Percentiles rank a stretch among this genome's conserved stretches.
phyloP scores from a whole-genome alignment of 2,797 vertebrate species.

The Taenioides sp. region DNA sequence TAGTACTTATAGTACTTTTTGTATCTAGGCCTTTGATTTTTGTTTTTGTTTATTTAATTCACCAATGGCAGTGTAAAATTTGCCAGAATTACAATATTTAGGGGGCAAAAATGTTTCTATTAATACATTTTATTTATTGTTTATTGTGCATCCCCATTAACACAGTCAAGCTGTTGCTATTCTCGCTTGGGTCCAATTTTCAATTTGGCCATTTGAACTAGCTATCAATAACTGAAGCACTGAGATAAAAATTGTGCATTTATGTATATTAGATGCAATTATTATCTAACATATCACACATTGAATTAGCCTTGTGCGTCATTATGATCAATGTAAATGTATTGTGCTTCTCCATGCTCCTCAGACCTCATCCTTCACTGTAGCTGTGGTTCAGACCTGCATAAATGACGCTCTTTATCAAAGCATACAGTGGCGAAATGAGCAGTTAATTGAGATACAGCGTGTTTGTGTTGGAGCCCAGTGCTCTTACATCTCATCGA shows the following conservation, averaged over 20 bases:
- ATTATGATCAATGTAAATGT: conserved; percentile 2
- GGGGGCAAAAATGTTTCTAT: too few species aligned
- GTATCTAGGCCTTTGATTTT: too few species aligned
- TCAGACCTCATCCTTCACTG: conserved; percentile 42
- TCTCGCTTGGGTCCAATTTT: too few species aligned
- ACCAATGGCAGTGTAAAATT: too few species aligned
- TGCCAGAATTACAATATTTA: too few species aligned
- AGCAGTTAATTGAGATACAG: conserved; percentile 77
- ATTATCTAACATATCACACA: neutral
- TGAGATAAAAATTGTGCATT: neutral
- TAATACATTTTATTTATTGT: too few species aligned
- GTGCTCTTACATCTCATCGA: conserved; percentile 65
- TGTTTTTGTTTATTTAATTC: too few species aligned
- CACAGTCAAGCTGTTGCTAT: too few species aligned
- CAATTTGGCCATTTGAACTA: too few species aligned
- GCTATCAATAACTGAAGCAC: too few species aligned
- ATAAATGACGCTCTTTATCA: conserved; percentile 66
- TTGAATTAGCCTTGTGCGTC: neutral
- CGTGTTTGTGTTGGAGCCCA: conserved; percentile 62
- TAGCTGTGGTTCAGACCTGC: conserved; percentile 23
- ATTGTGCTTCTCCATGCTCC: neutral
- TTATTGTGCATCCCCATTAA: too few species aligned
- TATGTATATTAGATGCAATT: neutral
- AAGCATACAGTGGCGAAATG: conserved; percentile 39
- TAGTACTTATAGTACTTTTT: too few species aligned